These are phyloP conservation scores for Myotis yumanensis DNA, from an alignment of 2,113 vertebrate genomes.

Conservation along the genomic window DNA sequence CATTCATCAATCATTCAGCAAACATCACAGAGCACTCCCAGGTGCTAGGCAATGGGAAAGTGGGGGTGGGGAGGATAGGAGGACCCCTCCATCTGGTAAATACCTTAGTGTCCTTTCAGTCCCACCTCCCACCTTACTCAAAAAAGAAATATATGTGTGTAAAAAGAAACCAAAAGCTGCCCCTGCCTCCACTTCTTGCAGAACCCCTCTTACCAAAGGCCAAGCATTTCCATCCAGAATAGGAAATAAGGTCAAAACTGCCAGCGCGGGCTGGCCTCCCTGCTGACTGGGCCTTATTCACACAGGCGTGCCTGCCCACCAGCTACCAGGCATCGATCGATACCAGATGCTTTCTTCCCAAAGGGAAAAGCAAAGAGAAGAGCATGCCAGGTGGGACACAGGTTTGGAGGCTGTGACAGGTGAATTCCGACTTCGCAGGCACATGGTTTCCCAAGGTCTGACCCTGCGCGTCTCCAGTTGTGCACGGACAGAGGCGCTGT, in stretches of 20 bases:
- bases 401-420: neutral
- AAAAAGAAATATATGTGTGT: neutral
- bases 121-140: neutral
- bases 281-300: neutral
- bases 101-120: too few relatives aligned
- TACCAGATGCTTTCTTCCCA: neutral
- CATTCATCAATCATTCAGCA: neutral
- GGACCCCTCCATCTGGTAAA: neutral
- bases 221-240: neutral
- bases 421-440: neutral
- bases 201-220: neutral
- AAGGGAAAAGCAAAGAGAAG: neutral
- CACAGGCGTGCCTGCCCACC: rapidly evolving
- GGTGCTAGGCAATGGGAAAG: neutral
- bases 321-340: neutral
- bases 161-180: neutral
- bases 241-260: neutral
- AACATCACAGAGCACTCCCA: neutral
- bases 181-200: neutral
- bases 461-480: neutral
- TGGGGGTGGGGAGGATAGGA: neutral
- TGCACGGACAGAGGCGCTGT: neutral
- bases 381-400: neutral
- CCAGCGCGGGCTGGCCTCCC: neutral
- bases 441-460: neutral